phyloP scores from a whole-genome alignment of 2,797 vertebrate genomes.

The Clangula hyemalis region DNA sequence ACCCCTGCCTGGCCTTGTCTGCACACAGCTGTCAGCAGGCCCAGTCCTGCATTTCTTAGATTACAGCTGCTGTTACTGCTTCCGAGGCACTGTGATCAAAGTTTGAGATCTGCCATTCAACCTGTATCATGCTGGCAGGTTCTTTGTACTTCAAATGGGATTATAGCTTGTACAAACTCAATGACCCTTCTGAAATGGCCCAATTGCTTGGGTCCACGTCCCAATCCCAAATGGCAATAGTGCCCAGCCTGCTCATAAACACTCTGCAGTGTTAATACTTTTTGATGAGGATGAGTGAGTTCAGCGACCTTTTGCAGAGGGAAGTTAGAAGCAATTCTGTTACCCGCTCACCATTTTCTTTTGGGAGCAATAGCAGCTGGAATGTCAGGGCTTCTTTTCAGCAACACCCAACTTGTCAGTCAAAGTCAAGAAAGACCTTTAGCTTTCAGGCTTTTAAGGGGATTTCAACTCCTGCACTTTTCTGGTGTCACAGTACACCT shows the following conservation, averaged over 20 bases:
- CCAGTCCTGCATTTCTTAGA: neutral
- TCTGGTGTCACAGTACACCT: neutral
- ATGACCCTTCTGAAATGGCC: neutral
- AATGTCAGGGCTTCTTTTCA: neutral
- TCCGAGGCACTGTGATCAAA: neutral
- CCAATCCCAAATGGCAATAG: neutral
- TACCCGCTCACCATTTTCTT: neutral
- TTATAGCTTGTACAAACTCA: neutral
- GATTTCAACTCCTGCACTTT: neutral
- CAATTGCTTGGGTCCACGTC: neutral
- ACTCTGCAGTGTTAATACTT: neutral
- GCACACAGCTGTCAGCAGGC: neutral
- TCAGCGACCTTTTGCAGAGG: neutral
- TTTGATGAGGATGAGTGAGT: neutral
- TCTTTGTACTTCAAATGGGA: neutral
- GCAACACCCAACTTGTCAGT: neutral
- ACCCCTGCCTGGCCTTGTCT: neutral
- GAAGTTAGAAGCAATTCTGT: neutral
- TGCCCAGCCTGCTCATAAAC: rapidly evolving
- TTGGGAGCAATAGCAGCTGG: neutral
- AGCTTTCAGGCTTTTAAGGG: neutral
- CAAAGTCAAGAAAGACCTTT: neutral
- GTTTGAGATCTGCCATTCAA: neutral
- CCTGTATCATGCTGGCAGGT: neutral
- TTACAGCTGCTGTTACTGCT: neutral